Evolutionary conservation across 64 coral and sea anemone species (phyloP), one percentile per base, ranked within the genome.

Genomic region (Platygyra sinensis): DNA sequence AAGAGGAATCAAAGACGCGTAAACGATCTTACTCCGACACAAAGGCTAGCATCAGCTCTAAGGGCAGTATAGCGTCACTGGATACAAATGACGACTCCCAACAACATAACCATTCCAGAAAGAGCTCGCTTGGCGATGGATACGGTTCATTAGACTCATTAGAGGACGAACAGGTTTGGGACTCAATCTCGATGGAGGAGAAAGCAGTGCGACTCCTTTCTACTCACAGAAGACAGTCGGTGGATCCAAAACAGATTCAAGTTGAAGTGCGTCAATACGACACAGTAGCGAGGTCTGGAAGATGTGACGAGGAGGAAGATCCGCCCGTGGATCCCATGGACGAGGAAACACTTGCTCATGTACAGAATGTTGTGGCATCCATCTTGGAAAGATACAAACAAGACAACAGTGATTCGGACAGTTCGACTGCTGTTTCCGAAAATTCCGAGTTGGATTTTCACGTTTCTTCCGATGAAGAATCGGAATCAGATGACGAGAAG

Each of bases 231-330:
- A 46, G 36, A 17, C 31, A 20, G 8, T 85, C 81, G 16, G 0
- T 85, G 24, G 38, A 20, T 30, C 46, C 64, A 38, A 22, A 85
- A 50, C 60, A 85, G n/a, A 85, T 85, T 64, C 67, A 71, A 51
- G 36, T 71, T 4, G 62, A 85, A 24, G 5, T 67, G 16, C n/a
- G 52, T 3, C 8, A 38, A 49, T 30, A 51, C 7, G 10, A 51
- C 4, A 10, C 25, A 27, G 65, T 22, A 27, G 22, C 22, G 24
- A 69, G 24, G 2, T 1, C 22, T 20, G 25, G 49, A 27, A 32
- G 71, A 22, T 10, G 20, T 3, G 3, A 1, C 11, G 38, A 51
- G 10, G 33, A 51, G 14, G 24, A 80, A 15, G 78, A 80, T 15
- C 13, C 17, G 5, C n/a, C 36, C 13, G 81, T 39, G 14, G 81